Evolutionary conservation across 2,888 invertebrate species (phyloP), one percentile per base, ranked within the genome.

Genomic region (Drosophila melanosoma): DNA sequence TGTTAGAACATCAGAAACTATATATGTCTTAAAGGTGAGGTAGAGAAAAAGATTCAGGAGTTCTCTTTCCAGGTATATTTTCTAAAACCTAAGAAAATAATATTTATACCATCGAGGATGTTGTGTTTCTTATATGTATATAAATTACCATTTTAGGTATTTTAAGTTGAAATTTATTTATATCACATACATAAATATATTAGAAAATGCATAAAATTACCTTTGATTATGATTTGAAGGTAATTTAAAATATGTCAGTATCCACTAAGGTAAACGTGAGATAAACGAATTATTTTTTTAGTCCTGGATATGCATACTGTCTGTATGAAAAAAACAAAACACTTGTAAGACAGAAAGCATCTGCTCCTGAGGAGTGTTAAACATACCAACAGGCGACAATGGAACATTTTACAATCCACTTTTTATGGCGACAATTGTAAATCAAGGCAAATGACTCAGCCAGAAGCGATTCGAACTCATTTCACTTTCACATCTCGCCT

Each of bases 341-440:
- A 5, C n/a, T 56, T 38, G 3, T 15, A 32, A 42, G 4, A 35
- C 23, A 38, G 8, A 26, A 42, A 29, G 11, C 57, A 35, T 35
- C 40, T 51, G 38, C 32, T 38, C 49, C 69, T 33, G 7, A 52
- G n/a, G 23, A 56, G 38, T 49, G 69, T 51, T 20, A 40, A 36
- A 20, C 38, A 38, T 7, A 2, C 10, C 26, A 60, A 57, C 53
- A 57, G 33, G 35, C 33, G 33, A 35, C n/a, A 26, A 56, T 45
- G 49, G 29, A 38, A 56, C 72, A 66, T 66, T 81, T 74, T 71
- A 78, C 73, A 75, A 66, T 60, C 74, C 29, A 35, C 32, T 72
- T 74, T 81, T 76, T 77, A 78, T 74, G 66, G 48, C 57, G 57
- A 56, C 66, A 73, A 73, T 68, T 82, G 72, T 66, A 72, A 76